Percentiles rank a stretch among this genome's conserved stretches.
phyloP scores from a whole-genome alignment of 2,888 invertebrate species.

The Copidosoma aretas region DNA sequence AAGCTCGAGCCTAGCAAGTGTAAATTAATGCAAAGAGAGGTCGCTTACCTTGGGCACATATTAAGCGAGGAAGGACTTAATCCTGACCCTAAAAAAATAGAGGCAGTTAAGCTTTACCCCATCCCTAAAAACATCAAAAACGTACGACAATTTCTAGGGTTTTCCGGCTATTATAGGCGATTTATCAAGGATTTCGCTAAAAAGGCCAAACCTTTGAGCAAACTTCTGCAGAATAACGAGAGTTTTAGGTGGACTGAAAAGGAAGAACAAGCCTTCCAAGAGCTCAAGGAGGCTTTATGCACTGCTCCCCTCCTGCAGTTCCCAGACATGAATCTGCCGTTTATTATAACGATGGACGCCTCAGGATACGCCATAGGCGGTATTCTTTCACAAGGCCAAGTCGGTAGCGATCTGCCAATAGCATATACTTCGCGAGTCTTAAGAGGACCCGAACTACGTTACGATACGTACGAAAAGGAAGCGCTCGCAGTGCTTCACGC shows the following conservation, averaged over 20 bases:
- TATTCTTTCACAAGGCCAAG: slow-evolving; percentile 10
- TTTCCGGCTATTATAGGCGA: too few species aligned
- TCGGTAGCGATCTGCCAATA: slow-evolving; percentile 5
- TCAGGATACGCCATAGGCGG: slow-evolving; percentile 16
- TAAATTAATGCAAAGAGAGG: too few species aligned
- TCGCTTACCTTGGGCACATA: too few species aligned
- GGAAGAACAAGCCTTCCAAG: slow-evolving; percentile 6
- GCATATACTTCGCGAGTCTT: slow-evolving; percentile 12
- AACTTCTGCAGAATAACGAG: slow-evolving; percentile 12
- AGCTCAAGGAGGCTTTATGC: slow-evolving; percentile 3
- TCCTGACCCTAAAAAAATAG: too few species aligned
- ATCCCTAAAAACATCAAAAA: too few species aligned
- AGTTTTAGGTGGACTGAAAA: slow-evolving; percentile 15
- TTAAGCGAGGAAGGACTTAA: too few species aligned
- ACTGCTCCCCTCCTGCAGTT: slow-evolving; percentile 14
- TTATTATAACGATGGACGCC: slow-evolving; percentile 14
- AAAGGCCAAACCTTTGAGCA: too few species aligned
- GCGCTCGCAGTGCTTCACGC: slow-evolving; percentile 1
- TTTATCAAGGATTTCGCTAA: too few species aligned
- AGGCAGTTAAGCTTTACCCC: too few species aligned
- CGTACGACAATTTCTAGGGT: too few species aligned
- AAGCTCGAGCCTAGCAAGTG: too few species aligned
- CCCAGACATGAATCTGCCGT: slow-evolving; percentile 10
- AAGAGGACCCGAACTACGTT: slow-evolving; percentile 11
- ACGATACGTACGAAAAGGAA: slow-evolving; percentile 17